Evolutionary conservation across 2,797 vertebrate genomes (phyloP).

Genomic region (Centropyge bicolor): DNA sequence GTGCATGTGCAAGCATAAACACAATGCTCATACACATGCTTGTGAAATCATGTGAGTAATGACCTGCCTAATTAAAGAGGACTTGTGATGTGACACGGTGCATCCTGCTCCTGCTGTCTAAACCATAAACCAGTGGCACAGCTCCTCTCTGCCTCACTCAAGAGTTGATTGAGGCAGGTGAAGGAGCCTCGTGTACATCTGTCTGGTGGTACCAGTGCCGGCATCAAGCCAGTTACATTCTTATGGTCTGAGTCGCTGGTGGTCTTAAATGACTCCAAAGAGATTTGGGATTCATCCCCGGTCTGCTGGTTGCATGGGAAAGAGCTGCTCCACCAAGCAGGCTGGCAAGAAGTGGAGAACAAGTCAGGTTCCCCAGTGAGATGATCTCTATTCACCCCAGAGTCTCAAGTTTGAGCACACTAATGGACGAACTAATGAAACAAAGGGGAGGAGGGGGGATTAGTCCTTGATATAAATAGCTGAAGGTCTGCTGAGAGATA

Average conservation of each 20-base stretch:
- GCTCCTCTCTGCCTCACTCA: constrained; percentile 34
- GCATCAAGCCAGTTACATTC: constrained; percentile 31
- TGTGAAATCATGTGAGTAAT: constrained; percentile 42
- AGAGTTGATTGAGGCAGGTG: constrained; percentile 14
- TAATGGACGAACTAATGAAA: constrained; percentile 70
- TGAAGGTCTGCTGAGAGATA: constrained; percentile 49
- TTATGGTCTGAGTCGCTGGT: constrained; percentile 32
- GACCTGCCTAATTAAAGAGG: constrained; percentile 47
- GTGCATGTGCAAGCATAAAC: neutral
- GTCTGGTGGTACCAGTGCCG: constrained; percentile 9
- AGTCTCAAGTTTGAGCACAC: constrained; percentile 59
- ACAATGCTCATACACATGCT: constrained; percentile 2
- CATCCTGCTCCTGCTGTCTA: constrained; percentile 43
- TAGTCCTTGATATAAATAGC: constrained; percentile 64
- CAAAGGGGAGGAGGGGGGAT: constrained; percentile 32
- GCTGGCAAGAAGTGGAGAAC: constrained; percentile 49
- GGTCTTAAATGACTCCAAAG: constrained; percentile 69
- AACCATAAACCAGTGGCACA: constrained; percentile 33
- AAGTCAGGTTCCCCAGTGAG: constrained; percentile 49
- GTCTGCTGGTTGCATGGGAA: constrained; percentile 49
- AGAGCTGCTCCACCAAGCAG: constrained; percentile 23
- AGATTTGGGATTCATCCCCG: constrained; percentile 50
- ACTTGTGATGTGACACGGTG: constrained; percentile 34
- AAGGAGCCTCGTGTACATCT: constrained; percentile 34
- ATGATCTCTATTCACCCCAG: constrained; percentile 58